Conservation (phyloP, 2,113 vertebrate genomes). For the Pluvianellus socialis region DNA sequence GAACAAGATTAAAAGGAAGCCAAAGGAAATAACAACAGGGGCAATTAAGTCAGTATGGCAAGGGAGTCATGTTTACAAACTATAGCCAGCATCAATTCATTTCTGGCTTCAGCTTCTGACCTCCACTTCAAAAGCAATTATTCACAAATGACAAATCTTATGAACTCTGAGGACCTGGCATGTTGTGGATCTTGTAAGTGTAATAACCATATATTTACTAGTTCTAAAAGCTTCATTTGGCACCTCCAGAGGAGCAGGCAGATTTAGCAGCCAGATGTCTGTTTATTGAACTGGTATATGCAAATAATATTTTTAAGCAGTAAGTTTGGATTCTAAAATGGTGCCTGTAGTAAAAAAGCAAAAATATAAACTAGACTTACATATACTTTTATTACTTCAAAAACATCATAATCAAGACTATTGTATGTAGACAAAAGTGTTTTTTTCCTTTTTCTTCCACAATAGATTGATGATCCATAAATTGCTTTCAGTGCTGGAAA, state of each 20-base stretch:
- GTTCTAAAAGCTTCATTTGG: slow-evolving; percentile 16
- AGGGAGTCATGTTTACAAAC: slow-evolving; percentile 46
- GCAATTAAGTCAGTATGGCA: neutral
- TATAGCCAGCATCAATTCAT: neutral
- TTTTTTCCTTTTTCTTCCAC: neutral
- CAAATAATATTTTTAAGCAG: slow-evolving; percentile 22
- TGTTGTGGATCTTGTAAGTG: neutral
- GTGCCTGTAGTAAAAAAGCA: neutral
- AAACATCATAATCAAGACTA: slow-evolving; percentile 19
- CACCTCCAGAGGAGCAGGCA: neutral
- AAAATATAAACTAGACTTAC: slow-evolving; percentile 1
- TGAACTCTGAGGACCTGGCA: neutral
- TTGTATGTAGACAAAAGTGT: neutral
- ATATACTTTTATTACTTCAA: neutral
- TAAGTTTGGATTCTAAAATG: neutral
- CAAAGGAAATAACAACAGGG: neutral
- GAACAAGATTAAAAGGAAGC: neutral
- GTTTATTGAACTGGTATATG: neutral
- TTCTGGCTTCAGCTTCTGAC: slow-evolving; percentile 11
- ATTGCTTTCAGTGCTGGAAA: slow-evolving; percentile 19
- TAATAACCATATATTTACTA: slow-evolving; percentile 6
- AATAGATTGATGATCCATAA: slow-evolving; percentile 23
- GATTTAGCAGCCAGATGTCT: slow-evolving; percentile 19
- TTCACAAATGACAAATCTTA: neutral
- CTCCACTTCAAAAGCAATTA: neutral